Evolutionary conservation across 2,888 invertebrate genomes (phyloP).

Genomic region (Tyria jacobaeae): DNA sequence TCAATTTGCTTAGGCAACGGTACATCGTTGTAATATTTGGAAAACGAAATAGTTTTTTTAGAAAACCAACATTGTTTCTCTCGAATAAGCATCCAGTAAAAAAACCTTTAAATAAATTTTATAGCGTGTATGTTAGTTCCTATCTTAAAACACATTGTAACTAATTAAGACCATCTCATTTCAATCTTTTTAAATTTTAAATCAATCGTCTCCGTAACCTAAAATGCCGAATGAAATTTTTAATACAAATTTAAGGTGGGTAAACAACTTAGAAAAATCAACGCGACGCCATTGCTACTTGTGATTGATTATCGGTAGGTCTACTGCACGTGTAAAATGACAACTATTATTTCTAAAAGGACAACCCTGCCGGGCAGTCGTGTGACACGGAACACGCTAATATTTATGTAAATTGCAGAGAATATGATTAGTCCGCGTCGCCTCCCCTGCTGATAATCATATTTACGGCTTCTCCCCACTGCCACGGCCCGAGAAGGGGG

Average conservation of each 20-base stretch:
- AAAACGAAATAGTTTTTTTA: not conserved
- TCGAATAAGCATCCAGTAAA: not conserved
- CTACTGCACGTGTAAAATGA: conserved; percentile 7
- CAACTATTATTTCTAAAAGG: conserved; percentile 4
- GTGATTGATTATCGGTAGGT: conserved; percentile 13
- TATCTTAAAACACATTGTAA: not conserved
- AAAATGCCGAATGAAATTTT: too few species aligned
- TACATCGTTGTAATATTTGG: too few species aligned
- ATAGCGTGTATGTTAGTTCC: not conserved
- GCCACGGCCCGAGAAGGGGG: conserved; percentile 38
- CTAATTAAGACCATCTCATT: too few species aligned
- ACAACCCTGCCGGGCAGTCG: conserved; percentile 59
- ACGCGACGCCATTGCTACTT: not conserved
- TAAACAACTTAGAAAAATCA: not conserved
- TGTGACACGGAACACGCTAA: conserved; percentile 85
- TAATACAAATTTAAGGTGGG: not conserved
- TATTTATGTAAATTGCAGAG: conserved; percentile 87
- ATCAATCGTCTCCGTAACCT: too few species aligned
- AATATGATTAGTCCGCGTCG: conserved; percentile 86
- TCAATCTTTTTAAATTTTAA: too few species aligned
- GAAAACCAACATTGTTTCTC: not conserved
- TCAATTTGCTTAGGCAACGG: too few species aligned
- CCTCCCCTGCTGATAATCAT: conserved; percentile 86
- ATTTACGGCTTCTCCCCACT: conserved; percentile 77
- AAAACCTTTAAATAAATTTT: not conserved